These are phyloP conservation scores for Yponomeuta malinellus DNA, from an alignment of 2,888 invertebrate species.

Conservation along the genomic window DNA sequence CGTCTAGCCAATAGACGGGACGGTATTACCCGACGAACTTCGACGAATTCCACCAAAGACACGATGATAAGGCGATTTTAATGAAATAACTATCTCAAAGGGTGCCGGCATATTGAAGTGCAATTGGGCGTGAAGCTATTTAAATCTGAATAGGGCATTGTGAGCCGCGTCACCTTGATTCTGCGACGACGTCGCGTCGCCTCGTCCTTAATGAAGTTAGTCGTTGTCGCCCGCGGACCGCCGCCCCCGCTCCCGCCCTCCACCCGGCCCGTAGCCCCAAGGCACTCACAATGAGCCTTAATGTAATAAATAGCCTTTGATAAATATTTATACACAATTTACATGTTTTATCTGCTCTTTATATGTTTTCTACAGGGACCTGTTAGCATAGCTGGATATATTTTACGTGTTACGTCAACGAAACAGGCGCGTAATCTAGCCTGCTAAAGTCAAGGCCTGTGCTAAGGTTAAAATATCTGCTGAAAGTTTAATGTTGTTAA, in stretches of 20 bases:
- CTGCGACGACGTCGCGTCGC: slow-evolving; percentile 51
- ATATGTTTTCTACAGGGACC: not conserved
- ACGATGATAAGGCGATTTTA: slow-evolving; percentile 30
- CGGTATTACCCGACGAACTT: not conserved
- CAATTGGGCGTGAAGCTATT: slow-evolving; percentile 76
- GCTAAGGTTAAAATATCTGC: not conserved
- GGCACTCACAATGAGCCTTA: slow-evolving; percentile 47
- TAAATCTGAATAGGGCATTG: slow-evolving; percentile 74
- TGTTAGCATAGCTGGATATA: not conserved
- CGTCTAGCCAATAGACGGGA: not conserved
- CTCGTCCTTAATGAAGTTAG: slow-evolving; percentile 68
- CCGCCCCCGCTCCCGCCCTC: slow-evolving; percentile 37
- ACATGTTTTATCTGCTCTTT: not conserved
- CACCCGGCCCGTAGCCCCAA: slow-evolving; percentile 32
- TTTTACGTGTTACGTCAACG: not conserved
- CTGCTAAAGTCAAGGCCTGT: not conserved
- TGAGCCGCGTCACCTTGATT: slow-evolving; percentile 71
- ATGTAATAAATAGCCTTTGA: slow-evolving; percentile 44
- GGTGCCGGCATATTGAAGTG: slow-evolving; percentile 65
- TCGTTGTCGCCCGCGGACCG: slow-evolving; percentile 44
- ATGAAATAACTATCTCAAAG: slow-evolving; percentile 67
- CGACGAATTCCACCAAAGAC: not conserved
- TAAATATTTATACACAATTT: not conserved
- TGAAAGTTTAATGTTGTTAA: not conserved
- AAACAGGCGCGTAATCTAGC: not conserved